Conservation (phyloP, 64 coral and sea anemone species). For the Anthopleura sola region DNA sequence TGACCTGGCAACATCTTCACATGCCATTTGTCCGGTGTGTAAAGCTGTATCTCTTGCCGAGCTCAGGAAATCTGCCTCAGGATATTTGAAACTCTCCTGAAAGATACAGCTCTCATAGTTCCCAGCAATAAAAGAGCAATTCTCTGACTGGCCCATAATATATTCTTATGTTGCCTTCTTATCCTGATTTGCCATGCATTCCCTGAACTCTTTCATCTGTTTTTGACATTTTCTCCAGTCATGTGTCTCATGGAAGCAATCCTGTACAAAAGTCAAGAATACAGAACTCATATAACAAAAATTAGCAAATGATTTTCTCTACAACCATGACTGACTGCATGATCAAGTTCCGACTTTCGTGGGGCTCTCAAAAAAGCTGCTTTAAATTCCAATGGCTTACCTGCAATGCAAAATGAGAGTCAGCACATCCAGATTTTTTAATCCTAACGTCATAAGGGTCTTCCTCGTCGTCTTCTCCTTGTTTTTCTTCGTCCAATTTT, state of each 20-base stretch:
- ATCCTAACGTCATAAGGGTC: constrained; percentile 91
- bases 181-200: constrained; percentile 44
- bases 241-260: constrained; percentile 36
- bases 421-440: constrained; percentile 87
- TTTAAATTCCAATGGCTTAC: constrained; percentile 13
- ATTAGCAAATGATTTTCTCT: background rate
- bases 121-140: background rate
- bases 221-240: constrained; percentile 68
- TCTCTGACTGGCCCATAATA: background rate
- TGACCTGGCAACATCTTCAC: too few species aligned
- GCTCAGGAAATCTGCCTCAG: too few species aligned
- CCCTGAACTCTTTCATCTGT: constrained; percentile 49
- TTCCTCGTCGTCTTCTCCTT: constrained; percentile 80
- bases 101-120: background rate
- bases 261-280: constrained; percentile 3
- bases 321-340: too few species aligned
- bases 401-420: constrained; percentile 88
- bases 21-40: too few species aligned
- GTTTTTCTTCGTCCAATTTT: constrained; percentile 16
- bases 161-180: constrained; percentile 17
- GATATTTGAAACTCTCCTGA: too few species aligned
- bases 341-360: background rate
- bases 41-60: too few species aligned
- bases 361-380: background rate
- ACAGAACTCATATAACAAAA: background rate